A percentile compares a stretch with the other conserved stretches of the same genome.
phyloP scores from a whole-genome alignment of 2,113 vertebrate species.

The Piliocolobus tephrosceles region DNA sequence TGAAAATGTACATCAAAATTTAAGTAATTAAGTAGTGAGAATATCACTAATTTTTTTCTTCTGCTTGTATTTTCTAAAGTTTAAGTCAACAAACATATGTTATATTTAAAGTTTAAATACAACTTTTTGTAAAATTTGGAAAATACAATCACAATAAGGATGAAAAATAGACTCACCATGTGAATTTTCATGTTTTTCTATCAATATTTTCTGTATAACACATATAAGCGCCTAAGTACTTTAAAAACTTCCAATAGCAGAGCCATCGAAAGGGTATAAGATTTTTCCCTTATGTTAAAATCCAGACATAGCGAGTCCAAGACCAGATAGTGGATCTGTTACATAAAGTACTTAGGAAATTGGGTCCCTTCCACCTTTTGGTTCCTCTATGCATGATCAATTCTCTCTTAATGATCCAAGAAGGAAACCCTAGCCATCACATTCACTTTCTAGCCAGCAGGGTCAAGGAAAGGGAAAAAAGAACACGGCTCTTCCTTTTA shows the following conservation, averaged over 20 bases:
- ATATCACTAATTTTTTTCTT: background rate
- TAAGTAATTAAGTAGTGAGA: background rate
- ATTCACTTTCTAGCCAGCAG: background rate
- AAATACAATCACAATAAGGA: background rate
- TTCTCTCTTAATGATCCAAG: background rate
- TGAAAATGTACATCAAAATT: conserved; percentile 35
- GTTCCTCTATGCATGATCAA: background rate
- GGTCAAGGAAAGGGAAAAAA: background rate
- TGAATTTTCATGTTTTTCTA: background rate
- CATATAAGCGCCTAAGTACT: background rate
- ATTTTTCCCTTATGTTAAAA: background rate
- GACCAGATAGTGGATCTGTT: background rate
- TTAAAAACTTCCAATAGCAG: background rate
- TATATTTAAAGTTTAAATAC: conserved; percentile 12
- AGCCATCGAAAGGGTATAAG: background rate
- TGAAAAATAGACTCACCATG: background rate
- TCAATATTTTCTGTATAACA: background rate
- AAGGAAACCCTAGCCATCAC: background rate
- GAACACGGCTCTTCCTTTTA: background rate
- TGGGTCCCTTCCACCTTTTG: background rate
- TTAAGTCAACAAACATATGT: background rate
- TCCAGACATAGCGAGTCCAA: background rate
- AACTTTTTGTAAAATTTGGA: background rate
- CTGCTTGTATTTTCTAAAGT: conserved; percentile 9
- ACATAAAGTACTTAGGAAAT: background rate